Evolutionary conservation across 2,797 vertebrate species (phyloP), one percentile per base, ranked within the genome.

Genomic region (Gymnopithys bicolor): DNA sequence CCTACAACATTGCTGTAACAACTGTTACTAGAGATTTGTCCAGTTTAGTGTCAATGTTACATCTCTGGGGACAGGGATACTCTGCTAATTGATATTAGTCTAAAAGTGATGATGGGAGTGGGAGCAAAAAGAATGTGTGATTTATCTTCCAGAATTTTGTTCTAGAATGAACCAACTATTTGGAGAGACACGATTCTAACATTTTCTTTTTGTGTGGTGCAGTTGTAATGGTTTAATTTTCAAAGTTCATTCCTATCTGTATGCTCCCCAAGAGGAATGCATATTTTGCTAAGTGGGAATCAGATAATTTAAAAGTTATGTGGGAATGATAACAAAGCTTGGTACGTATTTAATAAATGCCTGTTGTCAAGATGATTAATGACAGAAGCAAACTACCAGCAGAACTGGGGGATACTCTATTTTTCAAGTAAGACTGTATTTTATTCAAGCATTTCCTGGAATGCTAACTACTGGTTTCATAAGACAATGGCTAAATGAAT

Each of bases 361-460:
- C 39, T 92, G 0, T 91, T 91, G 73, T 93, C 53, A 60, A 84
- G 59, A 46, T 71, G 33, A 89, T 92, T 92, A 87, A 83, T 64
- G 82, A 48, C 15, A 45, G 76, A 35, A 94, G 45, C 58, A 68
- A 70, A 75, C 45, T 33, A 45, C 76, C 58, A 62, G 55, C n/a
- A 69, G 87, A 84, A 73, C 33, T 73, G 17, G 28, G 6, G 25
- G 13, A 35, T 88, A 59, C 59, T 93, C 19, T 83, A 0, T 89
- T 80, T 92, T 93, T 92, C 76, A 91, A 73, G 64, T 59, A 67
- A 63, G 48, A 37, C 33, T 78, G 13, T 74, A 37, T 92, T 89
- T 91, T 84, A 66, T 81, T 75, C 37, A 86, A 76, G 28, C 32
- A 27, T 67, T 71, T 86, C 45, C 67, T 84, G n/a, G 35, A 78